Evolutionary conservation across 1,140 invertebrate species (phyloP), one percentile per base, ranked within the genome.

Genomic region (Sarcophaga bullata): DNA sequence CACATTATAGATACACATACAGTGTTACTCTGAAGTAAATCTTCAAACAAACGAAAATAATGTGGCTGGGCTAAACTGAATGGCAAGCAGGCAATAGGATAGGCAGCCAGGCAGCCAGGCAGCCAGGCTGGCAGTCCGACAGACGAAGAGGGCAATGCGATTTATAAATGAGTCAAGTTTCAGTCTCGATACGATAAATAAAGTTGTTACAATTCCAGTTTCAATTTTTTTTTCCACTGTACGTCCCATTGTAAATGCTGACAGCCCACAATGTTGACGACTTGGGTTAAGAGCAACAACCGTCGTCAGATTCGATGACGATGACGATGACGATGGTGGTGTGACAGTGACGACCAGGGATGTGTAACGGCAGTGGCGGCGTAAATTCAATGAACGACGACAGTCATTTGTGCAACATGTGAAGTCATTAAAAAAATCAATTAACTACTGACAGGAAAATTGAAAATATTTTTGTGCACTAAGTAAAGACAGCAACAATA

Each of bases 401-500:
- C 50, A 50, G 80, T 73, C 75, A 78, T 78, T 80, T 83, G 78
- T 81, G 68, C 82, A 73, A 72, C 82, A 80, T 83, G 80, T 80
- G 78, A 83, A 80, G 82, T 83, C 82, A 83, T 83, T 83, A 83
- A 83, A 83, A 78, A 83, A 80, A 83, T 83, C 82, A 83, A 83
- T 83, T 83, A 83, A 83, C 82, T 83, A 72, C 80, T 80, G 80
- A 80, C 80, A 62, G 52, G 50, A 80, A 80, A 80, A 58, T 80
- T 80, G 52, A 80, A 62, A 62, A 80, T 80, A 80, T 80, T 37
- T 37, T 80, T 80, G 37, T 80, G 50, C 80, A 68, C 52, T 58
- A 68, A 58, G 54, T 58, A 47, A 25, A 80, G 54, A n/a, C 13
- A 10, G 49, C 0, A 37, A 58, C 37, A 46, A 58, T n/a, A 80